Percentiles rank a stretch among this genome's conserved stretches.
Conservation (phyloP, 1,140 invertebrate genomes). For the Scaptomyza graminum region DNA sequence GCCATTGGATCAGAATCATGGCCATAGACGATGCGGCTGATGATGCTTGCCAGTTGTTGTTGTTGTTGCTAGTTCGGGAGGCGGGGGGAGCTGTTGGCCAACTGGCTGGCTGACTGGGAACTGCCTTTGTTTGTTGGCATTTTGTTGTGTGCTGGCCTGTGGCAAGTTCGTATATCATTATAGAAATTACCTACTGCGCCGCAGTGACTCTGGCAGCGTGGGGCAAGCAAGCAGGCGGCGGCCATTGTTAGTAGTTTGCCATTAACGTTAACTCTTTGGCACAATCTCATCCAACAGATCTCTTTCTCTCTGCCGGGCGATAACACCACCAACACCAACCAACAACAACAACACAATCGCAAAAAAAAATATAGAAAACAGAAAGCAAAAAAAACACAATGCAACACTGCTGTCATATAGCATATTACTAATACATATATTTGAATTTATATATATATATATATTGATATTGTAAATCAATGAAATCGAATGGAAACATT, state of each 20-base stretch:
- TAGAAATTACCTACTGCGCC: slow-evolving; percentile 79
- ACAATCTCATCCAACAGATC: slow-evolving; percentile 68
- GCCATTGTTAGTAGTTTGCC: slow-evolving; percentile 79
- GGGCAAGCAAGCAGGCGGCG: slow-evolving; percentile 31
- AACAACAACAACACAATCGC: slow-evolving; percentile 55
- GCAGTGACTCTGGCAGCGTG: slow-evolving; percentile 11
- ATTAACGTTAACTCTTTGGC: slow-evolving; percentile 80
- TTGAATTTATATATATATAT: slow-evolving; percentile 11
- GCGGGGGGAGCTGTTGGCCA: slow-evolving; percentile 17
- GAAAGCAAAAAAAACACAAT: slow-evolving; percentile 30
- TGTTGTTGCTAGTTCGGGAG: slow-evolving; percentile 3
- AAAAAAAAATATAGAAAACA: not conserved
- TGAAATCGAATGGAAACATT: slow-evolving; percentile 71
- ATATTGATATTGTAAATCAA: slow-evolving; percentile 69
- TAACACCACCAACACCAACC: slow-evolving; percentile 39
- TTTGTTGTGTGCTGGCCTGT: slow-evolving; percentile 42
- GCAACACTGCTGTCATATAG: slow-evolving; percentile 22
- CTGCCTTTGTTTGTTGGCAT: slow-evolving; percentile 61
- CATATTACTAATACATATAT: no score
- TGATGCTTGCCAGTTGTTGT: not conserved
- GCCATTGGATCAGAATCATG: slow-evolving; percentile 55
- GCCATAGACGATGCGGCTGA: not conserved
- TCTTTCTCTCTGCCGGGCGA: slow-evolving; percentile 28
- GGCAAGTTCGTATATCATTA: slow-evolving; percentile 82
- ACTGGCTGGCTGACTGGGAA: slow-evolving; percentile 15